These are phyloP conservation scores for Oryzias woworae DNA, from an alignment of 2,113 vertebrate species.

Conservation along the genomic window DNA sequence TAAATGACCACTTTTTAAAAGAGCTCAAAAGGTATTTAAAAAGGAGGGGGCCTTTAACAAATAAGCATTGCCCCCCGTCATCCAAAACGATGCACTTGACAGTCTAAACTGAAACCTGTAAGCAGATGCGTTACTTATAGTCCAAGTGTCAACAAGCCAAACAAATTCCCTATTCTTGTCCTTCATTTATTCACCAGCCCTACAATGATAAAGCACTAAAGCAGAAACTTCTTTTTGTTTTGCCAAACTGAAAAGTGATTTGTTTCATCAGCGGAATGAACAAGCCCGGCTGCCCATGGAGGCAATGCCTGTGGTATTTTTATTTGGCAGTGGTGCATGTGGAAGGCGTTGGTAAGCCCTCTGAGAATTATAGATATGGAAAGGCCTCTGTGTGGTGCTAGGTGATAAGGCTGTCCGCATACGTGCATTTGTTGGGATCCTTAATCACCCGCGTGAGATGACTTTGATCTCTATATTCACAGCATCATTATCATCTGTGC, in stretches of 20 bases:
- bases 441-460: slow-evolving; percentile 54
- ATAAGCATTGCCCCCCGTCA: neutral
- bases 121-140: slow-evolving; percentile 14
- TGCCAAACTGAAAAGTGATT: slow-evolving; percentile 39
- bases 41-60: no score
- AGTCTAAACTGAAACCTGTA: slow-evolving; percentile 11
- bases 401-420: slow-evolving; percentile 72
- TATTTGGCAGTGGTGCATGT: slow-evolving; percentile 55
- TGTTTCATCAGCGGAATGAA: slow-evolving; percentile 58
- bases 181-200: slow-evolving; percentile 46
- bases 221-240: slow-evolving; percentile 22
- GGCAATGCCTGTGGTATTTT: slow-evolving; percentile 57
- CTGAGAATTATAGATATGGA: slow-evolving; percentile 73
- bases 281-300: slow-evolving; percentile 39
- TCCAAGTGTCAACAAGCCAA: slow-evolving; percentile 38
- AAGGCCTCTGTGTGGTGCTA: slow-evolving; percentile 63
- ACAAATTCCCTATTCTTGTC: slow-evolving; percentile 24
- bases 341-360: slow-evolving; percentile 62
- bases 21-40: no score
- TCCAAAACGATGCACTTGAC: slow-evolving; percentile 7
- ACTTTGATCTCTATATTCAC: slow-evolving; percentile 73
- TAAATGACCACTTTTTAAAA: no score
- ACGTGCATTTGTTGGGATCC: slow-evolving; percentile 63
- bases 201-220: slow-evolving; percentile 35
- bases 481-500: slow-evolving; percentile 65